Conservation (phyloP, 2,797 vertebrate species). For the Clarias fuscus region DNA sequence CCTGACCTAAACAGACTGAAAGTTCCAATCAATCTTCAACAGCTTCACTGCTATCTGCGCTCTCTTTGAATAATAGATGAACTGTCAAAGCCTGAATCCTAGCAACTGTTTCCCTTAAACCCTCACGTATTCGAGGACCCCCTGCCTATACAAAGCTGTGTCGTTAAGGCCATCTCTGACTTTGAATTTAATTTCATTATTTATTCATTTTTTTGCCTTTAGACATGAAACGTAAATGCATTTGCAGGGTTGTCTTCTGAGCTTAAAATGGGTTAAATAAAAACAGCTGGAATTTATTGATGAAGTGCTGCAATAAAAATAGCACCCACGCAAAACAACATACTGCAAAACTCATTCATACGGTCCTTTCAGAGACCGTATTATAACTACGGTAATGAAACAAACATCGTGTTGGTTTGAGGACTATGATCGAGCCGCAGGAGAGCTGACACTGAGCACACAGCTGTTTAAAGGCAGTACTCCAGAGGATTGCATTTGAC, state of each 20-base stretch:
- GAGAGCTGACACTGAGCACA: constrained; percentile 40
- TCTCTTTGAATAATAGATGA: constrained; percentile 64
- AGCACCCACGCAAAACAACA: background rate
- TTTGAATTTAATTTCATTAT: background rate
- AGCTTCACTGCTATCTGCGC: constrained; percentile 55
- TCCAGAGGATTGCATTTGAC: constrained; percentile 27
- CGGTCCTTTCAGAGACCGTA: background rate
- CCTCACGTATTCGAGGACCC: constrained; percentile 19
- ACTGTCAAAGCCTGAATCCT: constrained; percentile 65
- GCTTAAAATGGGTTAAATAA: background rate
- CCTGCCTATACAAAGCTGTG: constrained; percentile 4
- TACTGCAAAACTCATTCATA: background rate
- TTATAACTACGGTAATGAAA: background rate
- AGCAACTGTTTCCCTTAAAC: constrained; percentile 66
- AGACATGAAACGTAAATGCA: constrained; percentile 19
- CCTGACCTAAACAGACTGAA: constrained; percentile 61
- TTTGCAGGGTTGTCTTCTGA: constrained; percentile 20
- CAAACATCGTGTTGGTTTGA: background rate
- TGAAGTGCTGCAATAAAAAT: background rate
- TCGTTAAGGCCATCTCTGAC: background rate
- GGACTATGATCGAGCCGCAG: constrained; percentile 1
- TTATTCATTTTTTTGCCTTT: background rate
- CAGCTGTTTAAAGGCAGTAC: constrained; percentile 50
- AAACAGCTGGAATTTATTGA: background rate
- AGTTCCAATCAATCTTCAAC: constrained; percentile 71